A percentile compares a stretch with the other conserved stretches of the same genome.
phyloP scores from a whole-genome alignment of 2,797 vertebrate genomes.

The Linurgus olivaceus region DNA sequence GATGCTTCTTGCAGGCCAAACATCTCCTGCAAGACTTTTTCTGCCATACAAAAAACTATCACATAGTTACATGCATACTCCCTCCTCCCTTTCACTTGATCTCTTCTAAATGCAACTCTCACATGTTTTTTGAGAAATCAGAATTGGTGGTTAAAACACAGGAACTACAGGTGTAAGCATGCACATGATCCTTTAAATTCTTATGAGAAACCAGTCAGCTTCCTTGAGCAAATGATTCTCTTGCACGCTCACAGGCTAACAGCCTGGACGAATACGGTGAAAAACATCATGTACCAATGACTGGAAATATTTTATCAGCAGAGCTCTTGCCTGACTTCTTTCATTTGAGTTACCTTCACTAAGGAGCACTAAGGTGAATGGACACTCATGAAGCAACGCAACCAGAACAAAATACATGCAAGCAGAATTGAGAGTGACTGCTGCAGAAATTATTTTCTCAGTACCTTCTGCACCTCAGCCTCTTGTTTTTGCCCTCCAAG shows the following conservation, averaged over 20 bases:
- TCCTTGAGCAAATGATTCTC: neutral
- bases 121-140: neutral
- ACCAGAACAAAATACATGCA: neutral
- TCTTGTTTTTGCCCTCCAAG: neutral
- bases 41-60: neutral
- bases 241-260: neutral
- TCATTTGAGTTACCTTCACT: neutral
- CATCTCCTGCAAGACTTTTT: neutral
- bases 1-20: neutral
- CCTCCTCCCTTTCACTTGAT: neutral
- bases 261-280: neutral
- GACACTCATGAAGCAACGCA: neutral
- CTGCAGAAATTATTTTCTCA: neutral
- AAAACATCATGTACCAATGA: neutral
- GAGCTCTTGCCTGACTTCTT: neutral
- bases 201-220: neutral
- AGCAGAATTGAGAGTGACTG: neutral
- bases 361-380: fast-evolving
- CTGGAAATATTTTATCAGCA: neutral
- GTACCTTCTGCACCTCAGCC: neutral
- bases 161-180: neutral
- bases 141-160: neutral
- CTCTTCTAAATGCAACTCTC: neutral
- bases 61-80: fast-evolving
- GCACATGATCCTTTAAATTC: neutral